phyloP scores from a whole-genome alignment of 2,113 vertebrate genomes.

The Rissa tridactyla region DNA sequence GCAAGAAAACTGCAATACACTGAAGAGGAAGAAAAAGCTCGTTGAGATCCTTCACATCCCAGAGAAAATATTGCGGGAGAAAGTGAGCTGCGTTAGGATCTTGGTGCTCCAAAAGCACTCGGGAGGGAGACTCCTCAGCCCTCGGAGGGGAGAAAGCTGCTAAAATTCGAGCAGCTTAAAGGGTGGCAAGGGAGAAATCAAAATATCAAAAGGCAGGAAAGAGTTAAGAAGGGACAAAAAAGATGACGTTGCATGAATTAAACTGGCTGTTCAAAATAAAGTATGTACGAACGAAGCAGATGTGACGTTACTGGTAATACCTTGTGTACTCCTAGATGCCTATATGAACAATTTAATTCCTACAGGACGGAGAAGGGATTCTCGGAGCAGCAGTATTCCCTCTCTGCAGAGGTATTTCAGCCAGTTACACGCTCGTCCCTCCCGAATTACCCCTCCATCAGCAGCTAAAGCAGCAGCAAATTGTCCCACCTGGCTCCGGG shows the following conservation, averaged over 20 bases:
- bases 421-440: background rate
- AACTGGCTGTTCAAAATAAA: background rate
- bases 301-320: rapidly evolving
- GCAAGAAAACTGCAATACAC: background rate
- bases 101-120: background rate
- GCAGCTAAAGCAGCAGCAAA: no score
- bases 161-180: background rate
- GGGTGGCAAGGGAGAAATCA: background rate
- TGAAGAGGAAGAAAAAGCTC: background rate
- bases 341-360: background rate
- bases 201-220: background rate
- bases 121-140: background rate
- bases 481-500: background rate
- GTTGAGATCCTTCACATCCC: background rate
- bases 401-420: background rate
- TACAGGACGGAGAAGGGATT: background rate
- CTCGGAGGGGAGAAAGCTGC: rapidly evolving
- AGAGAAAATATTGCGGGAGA: background rate
- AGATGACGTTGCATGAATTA: background rate
- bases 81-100: background rate
- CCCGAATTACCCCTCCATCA: background rate
- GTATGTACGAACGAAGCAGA: background rate
- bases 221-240: background rate
- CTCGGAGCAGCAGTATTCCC: background rate
- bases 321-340: background rate